phyloP scores from a whole-genome alignment of 2,113 vertebrate genomes.

The Pachypanchax playfairii region DNA sequence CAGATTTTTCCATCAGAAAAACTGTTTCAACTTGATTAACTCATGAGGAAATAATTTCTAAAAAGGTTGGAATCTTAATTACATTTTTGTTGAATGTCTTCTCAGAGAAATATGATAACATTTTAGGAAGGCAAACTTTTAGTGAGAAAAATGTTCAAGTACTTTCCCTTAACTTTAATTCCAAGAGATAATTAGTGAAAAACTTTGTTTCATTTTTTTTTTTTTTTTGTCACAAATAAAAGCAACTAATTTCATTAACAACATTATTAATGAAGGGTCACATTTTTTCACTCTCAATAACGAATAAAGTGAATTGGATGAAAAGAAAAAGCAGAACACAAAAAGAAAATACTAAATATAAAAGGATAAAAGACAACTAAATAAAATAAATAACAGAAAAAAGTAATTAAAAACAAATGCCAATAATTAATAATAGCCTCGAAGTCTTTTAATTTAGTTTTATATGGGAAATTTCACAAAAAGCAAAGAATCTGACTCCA shows the following conservation, averaged over 20 bases:
- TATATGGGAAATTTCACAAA: not conserved
- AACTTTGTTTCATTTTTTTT: too few species aligned
- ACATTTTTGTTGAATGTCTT: too few species aligned
- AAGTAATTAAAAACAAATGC: not conserved
- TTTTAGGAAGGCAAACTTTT: constrained; percentile 26
- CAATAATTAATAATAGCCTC: not conserved
- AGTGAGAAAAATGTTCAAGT: constrained; percentile 10
- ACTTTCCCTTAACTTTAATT: constrained; percentile 55
- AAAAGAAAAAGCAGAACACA: constrained; percentile 13
- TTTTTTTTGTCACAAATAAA: constrained; percentile 62
- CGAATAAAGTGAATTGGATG: constrained; percentile 45
- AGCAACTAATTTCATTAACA: constrained; percentile 67
- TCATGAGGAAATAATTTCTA: too few species aligned
- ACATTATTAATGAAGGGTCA: constrained; percentile 75
- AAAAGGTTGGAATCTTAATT: too few species aligned
- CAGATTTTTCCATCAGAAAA: too few species aligned
- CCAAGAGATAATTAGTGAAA: constrained; percentile 61
- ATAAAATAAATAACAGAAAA: not conserved
- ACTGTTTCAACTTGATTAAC: too few species aligned
- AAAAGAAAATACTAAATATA: not conserved
- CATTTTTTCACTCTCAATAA: constrained; percentile 72
- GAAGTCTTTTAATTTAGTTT: not conserved
- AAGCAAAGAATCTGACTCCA: too few species aligned
- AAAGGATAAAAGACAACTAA: not conserved
- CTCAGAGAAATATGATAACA: constrained; percentile 10